These are phyloP conservation scores for Synaphobranchus kaupii DNA, from an alignment of 2,797 vertebrate species.

Conservation along the genomic window DNA sequence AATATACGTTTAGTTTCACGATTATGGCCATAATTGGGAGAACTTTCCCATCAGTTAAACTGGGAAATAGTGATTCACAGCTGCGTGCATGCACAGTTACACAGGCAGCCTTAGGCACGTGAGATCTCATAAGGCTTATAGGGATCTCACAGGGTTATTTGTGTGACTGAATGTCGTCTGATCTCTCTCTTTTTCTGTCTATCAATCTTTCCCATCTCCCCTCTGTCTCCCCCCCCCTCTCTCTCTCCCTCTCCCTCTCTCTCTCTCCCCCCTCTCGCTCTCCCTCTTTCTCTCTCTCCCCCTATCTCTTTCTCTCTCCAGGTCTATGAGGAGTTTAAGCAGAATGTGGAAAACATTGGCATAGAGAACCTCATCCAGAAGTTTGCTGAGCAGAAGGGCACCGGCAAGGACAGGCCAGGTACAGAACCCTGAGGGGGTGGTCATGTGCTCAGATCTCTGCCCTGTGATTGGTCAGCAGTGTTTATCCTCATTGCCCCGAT, in stretches of 20 bases:
- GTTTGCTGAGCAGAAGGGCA: slow-evolving; percentile 88
- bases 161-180: not conserved
- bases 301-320: slow-evolving; percentile 45
- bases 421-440: not conserved
- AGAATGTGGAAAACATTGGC: slow-evolving; percentile 92
- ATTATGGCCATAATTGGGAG: not conserved
- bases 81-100: not conserved
- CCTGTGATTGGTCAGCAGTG: not conserved
- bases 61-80: not conserved
- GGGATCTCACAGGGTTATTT: not conserved
- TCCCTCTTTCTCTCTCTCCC: too few relatives aligned
- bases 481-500: not conserved
- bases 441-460: not conserved
- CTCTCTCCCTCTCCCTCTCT: too few relatives aligned
- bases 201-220: too few relatives aligned
- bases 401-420: slow-evolving; percentile 88
- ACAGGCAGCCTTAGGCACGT: not conserved
- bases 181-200: too few relatives aligned
- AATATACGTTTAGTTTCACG: too few relatives aligned
- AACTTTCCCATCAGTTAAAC: not conserved
- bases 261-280: too few relatives aligned
- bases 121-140: too few relatives aligned
- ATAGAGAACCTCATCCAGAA: slow-evolving; percentile 85
- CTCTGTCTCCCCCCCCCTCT: too few relatives aligned
- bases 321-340: slow-evolving; percentile 97